These are phyloP conservation scores for Leucania comma DNA, from an alignment of 2,888 invertebrate species.

Conservation along the genomic window DNA sequence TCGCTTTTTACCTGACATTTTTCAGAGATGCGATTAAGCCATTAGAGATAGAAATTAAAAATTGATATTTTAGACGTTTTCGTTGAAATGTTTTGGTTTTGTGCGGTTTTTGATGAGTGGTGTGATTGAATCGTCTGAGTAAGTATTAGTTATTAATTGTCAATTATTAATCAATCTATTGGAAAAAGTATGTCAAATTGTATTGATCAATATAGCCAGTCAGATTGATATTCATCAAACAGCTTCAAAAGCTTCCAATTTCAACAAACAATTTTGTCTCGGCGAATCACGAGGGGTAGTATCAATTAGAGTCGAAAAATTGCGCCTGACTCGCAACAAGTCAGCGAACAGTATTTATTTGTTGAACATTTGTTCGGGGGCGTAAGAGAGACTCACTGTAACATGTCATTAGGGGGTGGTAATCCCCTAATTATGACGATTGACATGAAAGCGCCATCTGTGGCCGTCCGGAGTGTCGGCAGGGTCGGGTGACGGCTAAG, in stretches of 20 bases:
- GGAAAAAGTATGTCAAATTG: conserved; percentile 13
- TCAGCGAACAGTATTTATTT: conserved; percentile 84
- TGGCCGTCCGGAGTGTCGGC: conserved; percentile 87
- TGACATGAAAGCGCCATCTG: conserved; percentile 90
- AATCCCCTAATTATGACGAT: conserved; percentile 91
- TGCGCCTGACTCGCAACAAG: conserved; percentile 66
- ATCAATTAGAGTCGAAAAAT: conserved; percentile 60
- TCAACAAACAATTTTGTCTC: conserved; percentile 49
- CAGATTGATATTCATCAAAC: conserved; percentile 17
- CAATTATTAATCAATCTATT: conserved; percentile 31
- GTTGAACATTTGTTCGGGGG: conserved; percentile 87
- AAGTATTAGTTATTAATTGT: conserved; percentile 8
- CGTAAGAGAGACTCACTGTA: conserved; percentile 88
- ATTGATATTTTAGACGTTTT: conserved; percentile 62
- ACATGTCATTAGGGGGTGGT: conserved; percentile 88
- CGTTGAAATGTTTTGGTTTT: conserved; percentile 39
- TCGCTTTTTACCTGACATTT: conserved; percentile 83
- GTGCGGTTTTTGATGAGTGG: conserved; percentile 30
- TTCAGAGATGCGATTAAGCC: conserved; percentile 81
- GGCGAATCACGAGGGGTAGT: conserved; percentile 47
- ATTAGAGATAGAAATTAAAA: conserved; percentile 74
- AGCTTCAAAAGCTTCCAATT: conserved; percentile 22
- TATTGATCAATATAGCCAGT: conserved; percentile 9
- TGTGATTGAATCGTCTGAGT: conserved; percentile 21
- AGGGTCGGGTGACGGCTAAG: conserved; percentile 86